Conservation (phyloP, 2,113 vertebrate genomes). For the Saguinus imperator region DNA sequence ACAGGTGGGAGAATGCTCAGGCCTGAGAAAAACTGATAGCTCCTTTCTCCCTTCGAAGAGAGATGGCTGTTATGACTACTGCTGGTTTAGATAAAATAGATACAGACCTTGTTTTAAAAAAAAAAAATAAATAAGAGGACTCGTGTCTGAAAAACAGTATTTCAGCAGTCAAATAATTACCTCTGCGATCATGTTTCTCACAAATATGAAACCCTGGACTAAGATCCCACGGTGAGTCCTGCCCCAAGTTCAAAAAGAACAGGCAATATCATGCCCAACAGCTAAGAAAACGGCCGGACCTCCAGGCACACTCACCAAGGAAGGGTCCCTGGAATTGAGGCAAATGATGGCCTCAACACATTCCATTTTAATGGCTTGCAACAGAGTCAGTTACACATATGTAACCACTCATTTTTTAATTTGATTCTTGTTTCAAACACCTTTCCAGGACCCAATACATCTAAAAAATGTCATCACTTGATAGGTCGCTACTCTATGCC, state of each 20-base stretch:
- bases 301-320: not conserved
- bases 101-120: conserved; percentile 30
- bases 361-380: conserved; percentile 60
- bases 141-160: conserved; percentile 74
- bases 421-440: conserved; percentile 69
- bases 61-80: conserved; percentile 80
- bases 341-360: conserved; percentile 36
- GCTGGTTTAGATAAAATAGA: conserved; percentile 81
- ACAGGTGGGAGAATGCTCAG: conserved; percentile 88
- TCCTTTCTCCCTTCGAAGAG: conserved; percentile 78
- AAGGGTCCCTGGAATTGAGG: conserved; percentile 10
- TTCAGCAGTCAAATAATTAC: conserved; percentile 83
- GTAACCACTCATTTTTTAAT: conserved; percentile 73
- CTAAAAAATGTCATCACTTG: conserved; percentile 45
- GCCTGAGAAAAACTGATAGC: conserved; percentile 85
- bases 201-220: conserved; percentile 57
- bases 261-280: not conserved
- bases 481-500: conserved; percentile 49
- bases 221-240: conserved; percentile 17
- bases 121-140: not conserved
- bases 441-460: conserved; percentile 62
- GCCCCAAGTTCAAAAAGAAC: not conserved
- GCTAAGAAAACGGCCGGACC: not conserved
- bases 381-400: conserved; percentile 33
- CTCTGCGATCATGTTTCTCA: conserved; percentile 72